phyloP scores from a whole-genome alignment of 2,113 vertebrate species.

The Campylomormyrus tamandua region DNA sequence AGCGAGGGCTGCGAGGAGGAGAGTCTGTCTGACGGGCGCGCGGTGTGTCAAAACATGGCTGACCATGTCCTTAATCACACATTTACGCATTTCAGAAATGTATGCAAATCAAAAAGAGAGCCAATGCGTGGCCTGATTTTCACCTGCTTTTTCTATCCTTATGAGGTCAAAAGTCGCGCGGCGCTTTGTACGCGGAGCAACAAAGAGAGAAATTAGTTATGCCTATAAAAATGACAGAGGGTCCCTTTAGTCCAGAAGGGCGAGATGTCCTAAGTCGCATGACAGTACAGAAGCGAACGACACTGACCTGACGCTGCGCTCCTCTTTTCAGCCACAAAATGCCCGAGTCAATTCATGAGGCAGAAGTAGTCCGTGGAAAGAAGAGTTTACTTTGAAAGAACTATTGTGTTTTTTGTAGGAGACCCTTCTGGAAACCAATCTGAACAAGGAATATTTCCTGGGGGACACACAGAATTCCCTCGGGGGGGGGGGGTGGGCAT shows the following conservation, averaged over 20 bases:
- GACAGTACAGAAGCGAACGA: background rate
- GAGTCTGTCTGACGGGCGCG: background rate
- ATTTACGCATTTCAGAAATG: background rate
- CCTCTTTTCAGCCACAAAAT: constrained; percentile 10
- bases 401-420: background rate
- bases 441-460: constrained; percentile 25
- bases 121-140: background rate
- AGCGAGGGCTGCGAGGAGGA: background rate
- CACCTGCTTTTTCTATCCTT: background rate
- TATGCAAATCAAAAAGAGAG: background rate
- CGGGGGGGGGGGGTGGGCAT: background rate
- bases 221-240: background rate
- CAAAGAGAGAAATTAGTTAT: background rate
- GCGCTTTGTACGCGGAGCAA: background rate
- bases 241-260: background rate
- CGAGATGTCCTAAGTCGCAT: background rate
- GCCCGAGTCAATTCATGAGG: background rate
- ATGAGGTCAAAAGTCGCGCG: background rate
- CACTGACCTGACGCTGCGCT: constrained; percentile 5
- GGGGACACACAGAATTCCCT: constrained; percentile 11
- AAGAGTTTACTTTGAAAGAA: constrained; percentile 9
- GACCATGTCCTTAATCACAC: background rate
- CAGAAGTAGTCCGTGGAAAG: background rate
- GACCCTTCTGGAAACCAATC: background rate
- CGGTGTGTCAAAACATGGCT: background rate